Conservation (phyloP, 2,113 vertebrate species). For the Hylia prasina region DNA sequence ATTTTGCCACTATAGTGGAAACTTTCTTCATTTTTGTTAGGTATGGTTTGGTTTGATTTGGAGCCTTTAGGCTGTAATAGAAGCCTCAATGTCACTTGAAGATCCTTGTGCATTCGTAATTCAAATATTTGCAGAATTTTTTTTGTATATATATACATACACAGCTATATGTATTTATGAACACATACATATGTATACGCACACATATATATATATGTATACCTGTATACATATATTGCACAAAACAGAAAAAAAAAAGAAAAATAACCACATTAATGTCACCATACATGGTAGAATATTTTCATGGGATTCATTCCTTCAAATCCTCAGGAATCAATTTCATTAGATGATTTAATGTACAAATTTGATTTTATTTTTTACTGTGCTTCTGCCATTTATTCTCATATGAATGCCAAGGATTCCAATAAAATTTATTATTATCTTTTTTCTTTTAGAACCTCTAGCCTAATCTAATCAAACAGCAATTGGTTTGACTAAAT, state of each 20-base stretch:
- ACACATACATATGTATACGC: no score
- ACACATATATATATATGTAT: not conserved
- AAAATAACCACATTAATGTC: not conserved
- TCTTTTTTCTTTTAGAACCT: not conserved
- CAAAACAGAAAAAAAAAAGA: not conserved
- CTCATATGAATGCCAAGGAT: not conserved
- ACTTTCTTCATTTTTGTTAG: not conserved
- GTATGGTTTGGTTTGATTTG: not conserved
- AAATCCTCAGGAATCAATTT: not conserved
- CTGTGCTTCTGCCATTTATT: not conserved
- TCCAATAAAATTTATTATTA: not conserved
- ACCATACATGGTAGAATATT: not conserved
- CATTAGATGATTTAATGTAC: not conserved
- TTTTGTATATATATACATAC: not conserved
- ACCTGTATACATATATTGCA: not conserved
- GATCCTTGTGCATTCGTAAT: not conserved
- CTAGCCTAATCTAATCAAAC: not conserved
- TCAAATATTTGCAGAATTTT: not conserved
- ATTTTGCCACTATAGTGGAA: not conserved
- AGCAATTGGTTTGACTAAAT: not conserved
- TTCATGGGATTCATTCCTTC: not conserved
- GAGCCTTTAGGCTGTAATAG: not conserved
- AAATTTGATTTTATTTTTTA: not conserved
- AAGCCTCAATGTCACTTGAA: not conserved
- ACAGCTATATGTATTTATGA: not conserved